A percentile compares a stretch with the other conserved stretches of the same genome.
Evolutionary conservation across 2,797 vertebrate species (phyloP).

Genomic region (Galagoides demidoff): DNA sequence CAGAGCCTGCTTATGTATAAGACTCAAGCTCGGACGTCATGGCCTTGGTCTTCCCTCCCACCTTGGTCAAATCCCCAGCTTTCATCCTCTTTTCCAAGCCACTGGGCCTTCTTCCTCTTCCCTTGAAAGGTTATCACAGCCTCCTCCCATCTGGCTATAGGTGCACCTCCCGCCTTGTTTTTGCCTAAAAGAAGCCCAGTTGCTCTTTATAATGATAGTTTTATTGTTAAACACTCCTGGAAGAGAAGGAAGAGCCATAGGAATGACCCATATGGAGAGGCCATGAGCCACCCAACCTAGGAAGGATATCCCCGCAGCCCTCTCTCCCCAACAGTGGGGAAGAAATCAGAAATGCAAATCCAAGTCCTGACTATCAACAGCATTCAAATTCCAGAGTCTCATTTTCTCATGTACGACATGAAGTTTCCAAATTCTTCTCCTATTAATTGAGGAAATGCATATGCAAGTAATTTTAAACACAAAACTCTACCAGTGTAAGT

Average conservation of each 20-base stretch:
- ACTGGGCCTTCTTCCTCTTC: background rate
- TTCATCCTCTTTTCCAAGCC: too few relatives aligned
- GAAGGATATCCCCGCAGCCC: background rate
- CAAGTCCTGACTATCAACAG: background rate
- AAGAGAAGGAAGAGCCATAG: background rate
- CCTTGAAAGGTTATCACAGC: background rate
- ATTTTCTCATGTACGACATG: background rate
- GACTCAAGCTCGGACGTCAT: too few relatives aligned
- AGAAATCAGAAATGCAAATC: background rate
- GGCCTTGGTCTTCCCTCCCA: background rate
- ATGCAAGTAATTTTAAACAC: background rate
- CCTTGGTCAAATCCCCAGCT: background rate
- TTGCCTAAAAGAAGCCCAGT: background rate
- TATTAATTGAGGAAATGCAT: slow-evolving; percentile 5
- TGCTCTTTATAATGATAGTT: background rate
- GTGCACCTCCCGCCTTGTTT: background rate
- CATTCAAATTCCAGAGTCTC: background rate
- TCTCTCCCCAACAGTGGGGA: background rate
- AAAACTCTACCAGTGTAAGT: background rate
- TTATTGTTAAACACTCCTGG: background rate
- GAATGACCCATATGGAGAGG: background rate
- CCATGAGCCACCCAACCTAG: background rate
- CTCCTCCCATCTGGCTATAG: background rate
- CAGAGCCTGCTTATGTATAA: too few relatives aligned
- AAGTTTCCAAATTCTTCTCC: background rate